Evolutionary conservation across 2,888 invertebrate species (phyloP), one percentile per base, ranked within the genome.

Genomic region (Penaeus monodon): DNA sequence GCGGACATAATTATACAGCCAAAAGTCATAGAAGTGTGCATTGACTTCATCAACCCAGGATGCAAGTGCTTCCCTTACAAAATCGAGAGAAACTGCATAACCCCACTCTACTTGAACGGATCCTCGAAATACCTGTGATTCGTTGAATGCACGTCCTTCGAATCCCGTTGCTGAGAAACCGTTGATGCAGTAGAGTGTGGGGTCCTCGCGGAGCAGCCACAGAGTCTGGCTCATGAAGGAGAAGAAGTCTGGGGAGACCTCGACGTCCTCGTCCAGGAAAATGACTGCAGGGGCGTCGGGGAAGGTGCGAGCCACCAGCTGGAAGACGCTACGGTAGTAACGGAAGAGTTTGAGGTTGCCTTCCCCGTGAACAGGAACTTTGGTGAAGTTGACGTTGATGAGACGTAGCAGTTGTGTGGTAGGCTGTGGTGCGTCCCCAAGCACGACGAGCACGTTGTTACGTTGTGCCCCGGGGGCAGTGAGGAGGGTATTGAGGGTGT

Each of bases 201-300:
- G 81, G 65, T 89, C 89, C 0, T 57, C 57, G 44, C 76, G 44
- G 17, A 89, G 82, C 20, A 89, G 57, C 49, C 84, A 80, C 33
- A 89, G 84, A 29, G 88, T 88, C 64, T 89, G 89, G 65, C 81
- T 86, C 88, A 89, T 88, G 78, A 70, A 88, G 33, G 88, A 88
- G 86, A 89, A 89, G 66, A 86, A 89, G 64, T 89, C 89, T n/a
- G 84, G 84, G 17, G 89, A 88, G 27, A 89, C 86, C 68, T 89
- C 81, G 29, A 89, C 88, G 64, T 89, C 89, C 63, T 89, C 89
- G 84, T 89, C 89, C 20, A 89, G 81, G 63, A 89, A 66, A 63
- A 89, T 89, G 27, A 65, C 89, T 10, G 88, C 89, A 2, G 89
- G 86, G 8, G 88, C 84, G 29, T 82, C 33, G 24, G 86, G 86